Evolutionary conservation across 2,888 invertebrate species (phyloP).

Genomic region (Tetragonula carbonaria): DNA sequence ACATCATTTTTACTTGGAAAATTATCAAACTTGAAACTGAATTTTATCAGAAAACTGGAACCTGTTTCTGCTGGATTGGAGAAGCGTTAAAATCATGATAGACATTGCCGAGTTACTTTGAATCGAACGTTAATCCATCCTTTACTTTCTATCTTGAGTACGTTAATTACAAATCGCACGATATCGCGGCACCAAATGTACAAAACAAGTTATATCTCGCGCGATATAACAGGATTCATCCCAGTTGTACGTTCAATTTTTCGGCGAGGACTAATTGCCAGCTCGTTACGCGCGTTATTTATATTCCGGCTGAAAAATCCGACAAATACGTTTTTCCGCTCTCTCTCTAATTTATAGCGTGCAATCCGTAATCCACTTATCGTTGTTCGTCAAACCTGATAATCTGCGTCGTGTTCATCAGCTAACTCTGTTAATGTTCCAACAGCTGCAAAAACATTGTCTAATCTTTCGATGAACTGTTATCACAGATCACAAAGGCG

Average conservation of each 20-base stretch:
- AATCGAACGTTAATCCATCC: not conserved
- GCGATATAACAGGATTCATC: not conserved
- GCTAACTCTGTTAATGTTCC: slow-evolving; percentile 19
- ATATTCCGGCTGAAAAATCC: slow-evolving; percentile 14
- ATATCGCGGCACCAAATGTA: not conserved
- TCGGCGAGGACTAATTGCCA: slow-evolving; percentile 34
- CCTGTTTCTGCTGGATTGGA: no score
- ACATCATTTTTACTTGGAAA: no score
- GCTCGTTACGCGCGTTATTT: slow-evolving; percentile 44
- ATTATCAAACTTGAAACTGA: not conserved
- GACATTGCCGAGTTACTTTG: not conserved
- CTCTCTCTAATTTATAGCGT: slow-evolving; percentile 27
- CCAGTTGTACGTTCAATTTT: slow-evolving; percentile 22
- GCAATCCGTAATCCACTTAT: slow-evolving; percentile 33
- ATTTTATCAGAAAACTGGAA: not conserved
- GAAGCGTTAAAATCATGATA: no score
- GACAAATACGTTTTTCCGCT: slow-evolving; percentile 25
- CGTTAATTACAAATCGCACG: not conserved
- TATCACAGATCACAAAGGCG: not conserved
- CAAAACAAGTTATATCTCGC: not conserved
- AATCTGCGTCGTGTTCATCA: slow-evolving; percentile 25
- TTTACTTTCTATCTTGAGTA: not conserved
- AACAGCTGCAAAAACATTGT: not conserved
- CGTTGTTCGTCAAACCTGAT: not conserved
- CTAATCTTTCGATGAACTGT: not conserved